Conservation (phyloP, 2,113 vertebrate species). For the Martes martes region DNA sequence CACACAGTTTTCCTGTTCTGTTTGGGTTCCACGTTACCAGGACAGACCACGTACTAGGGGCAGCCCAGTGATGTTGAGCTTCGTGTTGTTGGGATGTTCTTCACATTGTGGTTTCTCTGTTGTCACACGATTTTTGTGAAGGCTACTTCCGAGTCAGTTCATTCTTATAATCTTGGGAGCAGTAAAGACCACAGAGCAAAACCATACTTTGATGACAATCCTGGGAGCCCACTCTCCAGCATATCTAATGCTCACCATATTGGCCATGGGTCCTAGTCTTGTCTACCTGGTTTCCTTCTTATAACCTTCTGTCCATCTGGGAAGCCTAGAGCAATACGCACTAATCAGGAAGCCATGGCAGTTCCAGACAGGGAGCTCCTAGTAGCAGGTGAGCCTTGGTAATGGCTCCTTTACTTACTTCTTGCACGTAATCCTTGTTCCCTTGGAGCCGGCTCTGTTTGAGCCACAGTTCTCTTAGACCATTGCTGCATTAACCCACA, state of each 20-base stretch:
- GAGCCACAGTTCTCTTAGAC: background rate
- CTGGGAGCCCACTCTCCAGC: background rate
- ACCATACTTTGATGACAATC: background rate
- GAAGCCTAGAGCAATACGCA: background rate
- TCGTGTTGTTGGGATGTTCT: rapidly evolving
- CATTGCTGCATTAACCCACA: background rate
- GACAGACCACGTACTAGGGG: background rate
- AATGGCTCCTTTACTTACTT: background rate
- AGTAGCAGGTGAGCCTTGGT: background rate
- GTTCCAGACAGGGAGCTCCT: background rate
- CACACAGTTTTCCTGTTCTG: background rate
- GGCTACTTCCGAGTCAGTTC: background rate
- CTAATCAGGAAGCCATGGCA: background rate
- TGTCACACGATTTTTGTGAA: background rate
- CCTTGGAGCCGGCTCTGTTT: background rate
- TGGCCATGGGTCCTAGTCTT: rapidly evolving
- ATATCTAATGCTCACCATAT: rapidly evolving
- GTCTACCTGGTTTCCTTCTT: background rate
- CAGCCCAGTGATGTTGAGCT: background rate
- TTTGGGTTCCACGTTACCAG: background rate
- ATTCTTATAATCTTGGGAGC: background rate
- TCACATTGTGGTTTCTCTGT: background rate
- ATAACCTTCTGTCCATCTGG: background rate
- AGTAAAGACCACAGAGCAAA: background rate
- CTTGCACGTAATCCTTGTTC: background rate